These are phyloP conservation scores for Polypedilum vanderplanki DNA, from an alignment of 1,140 invertebrate species.

Conservation along the genomic window DNA sequence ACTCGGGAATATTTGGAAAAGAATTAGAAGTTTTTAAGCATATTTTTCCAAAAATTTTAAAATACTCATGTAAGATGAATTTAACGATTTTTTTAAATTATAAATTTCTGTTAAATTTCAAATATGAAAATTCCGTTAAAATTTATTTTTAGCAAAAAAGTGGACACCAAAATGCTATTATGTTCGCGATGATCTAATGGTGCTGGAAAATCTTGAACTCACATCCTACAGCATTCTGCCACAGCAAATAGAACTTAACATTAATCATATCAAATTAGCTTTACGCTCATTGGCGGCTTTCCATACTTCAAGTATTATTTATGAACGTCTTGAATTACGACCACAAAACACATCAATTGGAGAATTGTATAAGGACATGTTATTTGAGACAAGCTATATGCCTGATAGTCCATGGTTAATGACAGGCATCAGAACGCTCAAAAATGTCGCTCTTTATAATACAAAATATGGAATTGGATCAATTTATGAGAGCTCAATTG, in stretches of 20 bases:
- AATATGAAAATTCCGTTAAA: slow-evolving; percentile 9
- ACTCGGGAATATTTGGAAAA: neutral
- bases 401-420: slow-evolving; percentile 37
- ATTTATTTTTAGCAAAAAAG: slow-evolving; percentile 30
- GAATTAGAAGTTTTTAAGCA: neutral
- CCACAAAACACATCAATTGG: slow-evolving; percentile 36
- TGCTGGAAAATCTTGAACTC: slow-evolving; percentile 43
- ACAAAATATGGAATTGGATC: slow-evolving; percentile 35
- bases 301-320: slow-evolving; percentile 43
- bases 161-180: slow-evolving; percentile 44
- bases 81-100: neutral
- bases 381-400: slow-evolving; percentile 36
- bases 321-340: slow-evolving; percentile 35
- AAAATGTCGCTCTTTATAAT: slow-evolving; percentile 36
- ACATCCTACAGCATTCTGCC: slow-evolving; percentile 39
- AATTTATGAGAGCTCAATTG: slow-evolving; percentile 34
- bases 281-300: slow-evolving; percentile 42
- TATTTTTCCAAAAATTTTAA: neutral
- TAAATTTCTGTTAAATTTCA: too few species aligned
- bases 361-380: slow-evolving; percentile 38
- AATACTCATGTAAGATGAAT: neutral
- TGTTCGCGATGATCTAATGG: slow-evolving; percentile 40
- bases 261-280: slow-evolving; percentile 39
- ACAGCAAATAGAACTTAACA: slow-evolving; percentile 36
- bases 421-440: slow-evolving; percentile 37